Evolutionary conservation across 2,888 invertebrate species (phyloP).

Genomic region (Ceriagrion tenellum): DNA sequence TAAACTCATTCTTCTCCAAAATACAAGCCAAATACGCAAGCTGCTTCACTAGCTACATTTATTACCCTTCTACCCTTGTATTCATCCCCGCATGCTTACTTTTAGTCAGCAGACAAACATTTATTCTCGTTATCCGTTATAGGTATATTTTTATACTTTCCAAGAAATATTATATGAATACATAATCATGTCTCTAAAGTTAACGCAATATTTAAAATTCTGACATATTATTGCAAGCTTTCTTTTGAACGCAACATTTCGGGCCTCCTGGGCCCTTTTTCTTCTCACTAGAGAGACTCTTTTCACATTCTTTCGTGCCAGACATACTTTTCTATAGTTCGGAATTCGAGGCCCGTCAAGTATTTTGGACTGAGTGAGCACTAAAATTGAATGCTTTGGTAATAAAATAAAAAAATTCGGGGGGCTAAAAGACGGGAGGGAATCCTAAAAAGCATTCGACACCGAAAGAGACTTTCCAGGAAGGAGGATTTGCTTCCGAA

Average conservation of each 20-base stretch:
- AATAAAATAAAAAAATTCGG: not conserved
- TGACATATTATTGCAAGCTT: no score
- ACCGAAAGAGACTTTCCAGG: not conserved
- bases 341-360: not conserved
- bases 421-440: not conserved
- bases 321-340: not conserved
- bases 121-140: no score
- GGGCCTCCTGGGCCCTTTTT: not conserved
- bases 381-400: not conserved
- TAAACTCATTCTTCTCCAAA: no score
- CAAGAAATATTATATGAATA: no score
- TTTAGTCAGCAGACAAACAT: no score
- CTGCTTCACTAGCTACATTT: no score
- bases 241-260: not conserved
- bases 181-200: no score
- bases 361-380: not conserved
- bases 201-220: no score
- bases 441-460: not conserved
- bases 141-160: no score
- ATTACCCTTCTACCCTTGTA: no score
- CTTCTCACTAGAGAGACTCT: not conserved
- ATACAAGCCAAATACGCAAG: no score
- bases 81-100: no score
- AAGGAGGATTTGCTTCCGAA: not conserved
- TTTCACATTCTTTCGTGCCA: not conserved